Base-by-base conservation (phyloP, 1,140 invertebrate genomes). In the Macrostomum lignano region DNA sequence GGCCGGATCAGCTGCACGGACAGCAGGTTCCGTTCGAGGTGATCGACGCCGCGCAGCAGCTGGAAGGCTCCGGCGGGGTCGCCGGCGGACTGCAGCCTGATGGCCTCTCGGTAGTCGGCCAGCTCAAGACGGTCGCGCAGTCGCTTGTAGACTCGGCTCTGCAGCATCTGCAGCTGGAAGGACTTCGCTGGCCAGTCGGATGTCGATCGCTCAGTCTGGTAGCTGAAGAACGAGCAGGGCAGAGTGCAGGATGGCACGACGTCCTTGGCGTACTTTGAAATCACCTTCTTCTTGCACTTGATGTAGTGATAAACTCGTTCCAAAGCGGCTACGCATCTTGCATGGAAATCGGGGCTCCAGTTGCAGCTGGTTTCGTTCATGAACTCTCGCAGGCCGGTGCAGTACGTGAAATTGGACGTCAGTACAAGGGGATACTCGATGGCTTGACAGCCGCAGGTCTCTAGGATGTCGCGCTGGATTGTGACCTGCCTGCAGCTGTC, bases 391-490 rank as follows among this genome's bases (percentile, higher is more conserved):
- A 28, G 15, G 19, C 26, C 9, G 9, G 14, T 28, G 19, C 26
- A 28, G 9, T 15, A 28, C 9, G 26, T 14, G 19, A 28, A 15
- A 28, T 28, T 17, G 19, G 26, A 15, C 3, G 26, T 15, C 26
- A 28, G 19, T 15, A 28, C 26, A 28, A 28, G 19, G 15, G 32
- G 22, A 20, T 33, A 33, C 20, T 33, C 32, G 26, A 33, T 33
- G 5, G 32, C 32, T 14, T n/a, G 6, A 14, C 32, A 33, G 4
- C 19, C 22, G 11, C 32, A 33, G 3, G 13, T 21, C 19, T 33
- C 20, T 3, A 33, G 24, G 5, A 33, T 33, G 10, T 14, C 19
- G 17, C 26, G 24, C 19, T 33, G 32, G 9, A 33, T 33, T 9
- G 17, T 21, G 4, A 10, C 20, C 19, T 33, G 32, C 20, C 19